Evolutionary conservation across 2,113 vertebrate species (phyloP).

Genomic region (Pangasianodon hypophthalmus): DNA sequence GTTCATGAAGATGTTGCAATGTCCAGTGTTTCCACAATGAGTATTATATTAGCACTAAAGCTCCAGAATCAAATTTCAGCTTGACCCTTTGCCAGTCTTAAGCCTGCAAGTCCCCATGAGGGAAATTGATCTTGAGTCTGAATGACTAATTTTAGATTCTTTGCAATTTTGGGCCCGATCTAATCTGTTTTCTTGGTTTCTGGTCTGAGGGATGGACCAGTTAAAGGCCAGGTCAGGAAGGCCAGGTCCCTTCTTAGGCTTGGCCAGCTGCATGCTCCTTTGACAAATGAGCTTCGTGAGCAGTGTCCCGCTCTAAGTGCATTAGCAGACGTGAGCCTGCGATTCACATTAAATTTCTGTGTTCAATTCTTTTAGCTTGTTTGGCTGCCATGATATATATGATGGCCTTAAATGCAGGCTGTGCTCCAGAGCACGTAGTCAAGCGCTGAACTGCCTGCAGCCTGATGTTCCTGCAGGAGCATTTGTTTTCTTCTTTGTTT

Average conservation of each 20-base stretch:
- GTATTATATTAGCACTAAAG: constrained; percentile 17
- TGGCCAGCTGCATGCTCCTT: constrained; percentile 54
- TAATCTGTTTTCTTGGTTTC: constrained; percentile 51
- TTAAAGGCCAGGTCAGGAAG: constrained; percentile 52
- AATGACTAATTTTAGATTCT: constrained; percentile 35
- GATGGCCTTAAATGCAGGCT: constrained; percentile 28
- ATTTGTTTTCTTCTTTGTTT: constrained; percentile 66
- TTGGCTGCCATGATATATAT: constrained; percentile 38
- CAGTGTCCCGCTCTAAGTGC: constrained; percentile 61
- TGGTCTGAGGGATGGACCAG: constrained; percentile 45
- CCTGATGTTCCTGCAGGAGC: constrained; percentile 55
- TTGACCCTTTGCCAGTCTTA: constrained; percentile 1
- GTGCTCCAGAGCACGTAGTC: not conserved
- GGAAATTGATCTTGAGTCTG: constrained; percentile 28
- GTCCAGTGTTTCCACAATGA: not conserved
- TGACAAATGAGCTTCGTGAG: constrained; percentile 68
- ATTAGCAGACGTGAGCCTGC: constrained; percentile 65
- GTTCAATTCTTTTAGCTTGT: constrained; percentile 60
- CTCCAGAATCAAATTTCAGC: not conserved
- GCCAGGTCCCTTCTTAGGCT: constrained; percentile 43
- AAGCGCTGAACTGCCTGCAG: constrained; percentile 18
- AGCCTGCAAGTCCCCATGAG: constrained; percentile 17
- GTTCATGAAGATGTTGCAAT: not conserved
- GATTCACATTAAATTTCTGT: constrained; percentile 62
- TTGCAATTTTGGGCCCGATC: constrained; percentile 13